phyloP scores from a whole-genome alignment of 23 tunicate species.

The Aplidium turbinatum region DNA sequence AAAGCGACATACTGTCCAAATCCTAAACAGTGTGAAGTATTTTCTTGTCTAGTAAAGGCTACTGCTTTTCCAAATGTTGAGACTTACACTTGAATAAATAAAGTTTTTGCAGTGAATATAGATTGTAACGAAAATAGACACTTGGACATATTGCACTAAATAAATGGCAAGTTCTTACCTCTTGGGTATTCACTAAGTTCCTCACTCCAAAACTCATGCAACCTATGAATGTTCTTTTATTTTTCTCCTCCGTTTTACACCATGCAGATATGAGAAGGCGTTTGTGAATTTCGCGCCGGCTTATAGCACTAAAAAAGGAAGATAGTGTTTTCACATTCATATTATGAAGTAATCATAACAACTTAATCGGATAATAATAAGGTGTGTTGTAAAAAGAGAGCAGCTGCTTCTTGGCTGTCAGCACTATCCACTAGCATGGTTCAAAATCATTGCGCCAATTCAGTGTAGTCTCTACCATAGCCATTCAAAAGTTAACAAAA shows the following conservation, averaged over 20 bases:
- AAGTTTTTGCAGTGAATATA: neutral
- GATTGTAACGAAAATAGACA: neutral
- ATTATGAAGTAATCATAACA: no score
- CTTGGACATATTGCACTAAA: neutral
- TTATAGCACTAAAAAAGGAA: neutral
- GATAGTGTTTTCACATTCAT: neutral
- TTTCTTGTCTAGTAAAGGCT: no score
- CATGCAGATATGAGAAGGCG: conserved; percentile 53
- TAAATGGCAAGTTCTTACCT: conserved; percentile 9
- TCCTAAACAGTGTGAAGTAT: neutral
- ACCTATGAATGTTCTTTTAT: conserved; percentile 30
- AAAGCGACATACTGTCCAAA: no score
- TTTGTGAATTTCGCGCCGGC: neutral
- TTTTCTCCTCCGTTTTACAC: conserved; percentile 10
- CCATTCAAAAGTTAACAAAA: no score
- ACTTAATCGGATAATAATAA: no score
- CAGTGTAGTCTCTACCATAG: no score
- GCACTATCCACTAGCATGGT: no score
- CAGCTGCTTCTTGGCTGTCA: no score
- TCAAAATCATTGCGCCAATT: neutral
- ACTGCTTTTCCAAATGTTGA: no score
- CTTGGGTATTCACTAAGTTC: conserved; percentile 15
- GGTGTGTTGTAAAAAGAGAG: no score
- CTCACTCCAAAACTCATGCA: conserved; percentile 63
- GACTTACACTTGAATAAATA: neutral